phyloP scores from a whole-genome alignment of 2,888 invertebrate species.

The Aphrophora alni region DNA sequence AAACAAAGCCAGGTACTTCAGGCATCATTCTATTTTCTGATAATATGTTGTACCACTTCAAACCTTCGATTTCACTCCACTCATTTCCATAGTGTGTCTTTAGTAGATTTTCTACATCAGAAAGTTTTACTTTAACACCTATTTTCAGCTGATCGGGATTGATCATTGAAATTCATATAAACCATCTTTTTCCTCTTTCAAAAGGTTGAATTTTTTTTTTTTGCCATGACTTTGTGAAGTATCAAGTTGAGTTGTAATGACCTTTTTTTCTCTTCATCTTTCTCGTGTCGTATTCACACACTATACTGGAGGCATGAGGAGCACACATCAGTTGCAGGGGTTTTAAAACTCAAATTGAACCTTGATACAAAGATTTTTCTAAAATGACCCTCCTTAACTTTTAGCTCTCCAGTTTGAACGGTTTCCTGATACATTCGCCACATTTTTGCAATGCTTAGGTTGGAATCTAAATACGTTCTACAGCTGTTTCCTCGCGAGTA shows the following conservation, averaged over 20 bases:
- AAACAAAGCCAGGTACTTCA: conserved; percentile 11
- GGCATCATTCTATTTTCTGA: neutral
- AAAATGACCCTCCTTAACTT: conserved; percentile 13
- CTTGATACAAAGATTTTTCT: conserved; percentile 11
- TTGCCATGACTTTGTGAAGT: neutral
- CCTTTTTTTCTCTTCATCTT: neutral
- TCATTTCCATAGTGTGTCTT: neutral
- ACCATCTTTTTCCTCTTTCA: neutral
- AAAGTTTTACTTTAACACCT: too few relatives aligned
- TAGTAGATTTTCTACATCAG: neutral
- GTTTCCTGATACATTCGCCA: conserved; percentile 26
- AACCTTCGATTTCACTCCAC: neutral
- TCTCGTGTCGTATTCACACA: conserved; percentile 15
- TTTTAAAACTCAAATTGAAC: conserved; percentile 21
- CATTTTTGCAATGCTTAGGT: conserved; percentile 21
- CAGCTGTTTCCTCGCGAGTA: conserved; percentile 9
- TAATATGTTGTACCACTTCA: neutral
- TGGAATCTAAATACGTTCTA: conserved; percentile 5
- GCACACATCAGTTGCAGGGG: conserved; percentile 19
- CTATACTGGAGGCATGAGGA: neutral
- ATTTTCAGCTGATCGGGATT: too few relatives aligned
- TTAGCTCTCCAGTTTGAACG: neutral
- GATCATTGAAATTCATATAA: too few relatives aligned
- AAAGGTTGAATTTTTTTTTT: neutral
- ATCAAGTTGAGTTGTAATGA: neutral